Percentiles rank a stretch among this genome's conserved stretches.
Evolutionary conservation across 2,797 vertebrate genomes (phyloP).

Genomic region (Cryptoblepharus egeriae): DNA sequence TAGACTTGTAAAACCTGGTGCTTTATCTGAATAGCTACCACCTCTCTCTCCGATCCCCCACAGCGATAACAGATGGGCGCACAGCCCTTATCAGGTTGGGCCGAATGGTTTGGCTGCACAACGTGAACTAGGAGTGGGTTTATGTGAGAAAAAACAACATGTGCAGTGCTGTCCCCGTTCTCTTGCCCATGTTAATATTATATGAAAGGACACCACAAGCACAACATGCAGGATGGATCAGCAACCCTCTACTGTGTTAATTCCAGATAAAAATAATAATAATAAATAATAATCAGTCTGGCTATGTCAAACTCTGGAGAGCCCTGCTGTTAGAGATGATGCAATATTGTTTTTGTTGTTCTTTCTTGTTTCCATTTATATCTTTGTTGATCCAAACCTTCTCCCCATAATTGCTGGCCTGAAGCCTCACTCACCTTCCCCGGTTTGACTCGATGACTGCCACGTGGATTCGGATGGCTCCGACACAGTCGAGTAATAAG

Average conservation of each 20-base stretch:
- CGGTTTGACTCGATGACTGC: background rate
- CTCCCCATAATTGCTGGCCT: fast-evolving
- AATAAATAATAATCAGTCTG: too few relatives aligned
- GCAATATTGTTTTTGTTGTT: fast-evolving
- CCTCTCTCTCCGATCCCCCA: background rate
- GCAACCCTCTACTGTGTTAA: background rate
- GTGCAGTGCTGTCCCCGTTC: background rate
- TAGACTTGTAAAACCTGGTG: too few relatives aligned
- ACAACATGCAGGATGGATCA: background rate
- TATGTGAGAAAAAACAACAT: background rate
- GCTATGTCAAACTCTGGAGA: too few relatives aligned
- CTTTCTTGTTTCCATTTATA: background rate
- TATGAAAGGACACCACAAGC: background rate
- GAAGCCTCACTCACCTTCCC: constrained; percentile 35
- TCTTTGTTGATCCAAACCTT: background rate
- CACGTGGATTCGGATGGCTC: background rate
- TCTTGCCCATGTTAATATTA: background rate
- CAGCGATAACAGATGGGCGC: background rate
- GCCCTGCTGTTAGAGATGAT: background rate
- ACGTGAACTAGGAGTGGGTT: background rate
- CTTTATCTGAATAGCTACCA: background rate
- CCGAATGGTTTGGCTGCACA: background rate
- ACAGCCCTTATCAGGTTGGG: background rate
- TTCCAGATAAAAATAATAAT: too few relatives aligned
- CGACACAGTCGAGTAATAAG: background rate